These are phyloP conservation scores for Tauraco hartlaubi DNA, from an alignment of 2,797 vertebrate species.

Conservation along the genomic window DNA sequence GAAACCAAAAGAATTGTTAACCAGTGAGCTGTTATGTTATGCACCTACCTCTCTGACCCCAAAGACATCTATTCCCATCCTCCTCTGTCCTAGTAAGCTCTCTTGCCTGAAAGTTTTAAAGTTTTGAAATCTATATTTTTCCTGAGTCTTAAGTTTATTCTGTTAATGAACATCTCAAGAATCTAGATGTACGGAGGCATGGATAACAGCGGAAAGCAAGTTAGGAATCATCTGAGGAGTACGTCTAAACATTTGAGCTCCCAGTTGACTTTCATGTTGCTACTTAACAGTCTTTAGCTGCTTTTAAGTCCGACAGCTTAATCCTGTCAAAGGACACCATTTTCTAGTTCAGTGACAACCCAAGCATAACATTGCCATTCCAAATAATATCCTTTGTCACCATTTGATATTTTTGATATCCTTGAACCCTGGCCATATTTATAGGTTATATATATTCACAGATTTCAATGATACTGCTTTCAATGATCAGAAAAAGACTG, in stretches of 20 bases:
- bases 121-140: background rate
- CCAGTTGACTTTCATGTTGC: background rate
- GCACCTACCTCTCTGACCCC: background rate
- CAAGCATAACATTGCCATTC: background rate
- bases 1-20: slow-evolving; percentile 40
- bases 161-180: background rate
- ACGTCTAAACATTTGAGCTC: background rate
- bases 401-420: background rate
- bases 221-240: background rate
- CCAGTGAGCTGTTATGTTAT: background rate
- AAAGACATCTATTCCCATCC: background rate
- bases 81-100: background rate
- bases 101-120: background rate
- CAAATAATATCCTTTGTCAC: background rate
- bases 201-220: background rate
- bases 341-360: background rate
- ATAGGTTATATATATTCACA: background rate
- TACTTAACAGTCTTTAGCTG: background rate
- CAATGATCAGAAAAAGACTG: background rate
- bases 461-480: background rate
- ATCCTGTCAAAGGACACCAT: background rate
- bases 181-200: background rate
- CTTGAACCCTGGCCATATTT: background rate
- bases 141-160: background rate
- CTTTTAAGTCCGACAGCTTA: background rate